These are phyloP conservation scores for Rallus limicola DNA, from an alignment of 2,113 vertebrate genomes.

Conservation along the genomic window DNA sequence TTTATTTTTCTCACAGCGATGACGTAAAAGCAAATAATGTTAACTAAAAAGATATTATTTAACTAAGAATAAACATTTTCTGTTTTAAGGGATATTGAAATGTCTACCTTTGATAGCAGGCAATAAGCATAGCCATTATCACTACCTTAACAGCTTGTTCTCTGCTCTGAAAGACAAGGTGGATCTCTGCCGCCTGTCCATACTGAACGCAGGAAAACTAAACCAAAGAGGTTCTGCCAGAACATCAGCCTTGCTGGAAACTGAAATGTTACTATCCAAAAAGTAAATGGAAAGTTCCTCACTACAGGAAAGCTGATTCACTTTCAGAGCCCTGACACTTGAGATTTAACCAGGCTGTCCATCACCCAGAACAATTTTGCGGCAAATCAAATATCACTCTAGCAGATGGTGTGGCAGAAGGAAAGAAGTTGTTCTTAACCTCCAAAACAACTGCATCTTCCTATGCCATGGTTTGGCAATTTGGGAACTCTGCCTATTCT, in stretches of 20 bases:
- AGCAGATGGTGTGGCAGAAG: slow-evolving; percentile 41
- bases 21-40: not conserved
- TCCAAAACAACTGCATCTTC: slow-evolving; percentile 31
- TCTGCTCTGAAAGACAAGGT: not conserved
- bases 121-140: not conserved
- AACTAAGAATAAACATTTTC: not conserved
- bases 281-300: slow-evolving; percentile 24
- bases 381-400: slow-evolving; percentile 45
- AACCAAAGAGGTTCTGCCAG: not conserved
- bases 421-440: slow-evolving; percentile 41
- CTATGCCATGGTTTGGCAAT: not conserved
- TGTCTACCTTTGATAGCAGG: not conserved
- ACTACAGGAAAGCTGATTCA: slow-evolving; percentile 6
- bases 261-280: not conserved
- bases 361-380: slow-evolving; percentile 15
- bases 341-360: slow-evolving; percentile 45
- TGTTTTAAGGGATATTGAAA: not conserved
- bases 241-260: slow-evolving; percentile 7
- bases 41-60: not conserved
- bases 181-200: not conserved
- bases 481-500: not conserved
- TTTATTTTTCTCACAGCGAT: not conserved
- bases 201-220: not conserved
- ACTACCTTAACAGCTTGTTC: not conserved
- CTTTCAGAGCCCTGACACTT: not conserved